Evolutionary conservation across 1,140 invertebrate genomes (phyloP), one percentile per base, ranked within the genome.

Genomic region (Meloidogyne hapla): DNA sequence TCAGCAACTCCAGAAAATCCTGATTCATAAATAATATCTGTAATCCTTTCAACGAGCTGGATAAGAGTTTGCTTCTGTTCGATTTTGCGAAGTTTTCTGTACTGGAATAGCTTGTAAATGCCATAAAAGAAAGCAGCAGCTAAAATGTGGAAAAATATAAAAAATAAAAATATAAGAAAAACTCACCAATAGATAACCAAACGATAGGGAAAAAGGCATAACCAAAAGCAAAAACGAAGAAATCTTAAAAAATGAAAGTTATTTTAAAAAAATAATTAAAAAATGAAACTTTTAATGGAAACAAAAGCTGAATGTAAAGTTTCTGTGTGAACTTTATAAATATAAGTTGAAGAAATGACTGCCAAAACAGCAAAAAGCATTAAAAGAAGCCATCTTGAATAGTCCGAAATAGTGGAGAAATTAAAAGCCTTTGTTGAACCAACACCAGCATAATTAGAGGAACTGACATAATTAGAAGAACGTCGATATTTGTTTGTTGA

Each of bases 181-280:
- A 64, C 0, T 18, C 40, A 77, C 77, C 69, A 26, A 83, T 81
- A 23, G 8, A 82, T 28, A 38, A 69, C 40, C 12, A 76, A 18
- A 78, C 12, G 18, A 78, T 65, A 15, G 82, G 82, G 3, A 85
- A 42, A 74, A 83, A 56, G 9, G 83, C 80, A 40, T 83, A 83
- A n/a, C 40, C 74, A 21, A 77, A 40, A 9, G 71, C 25, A 56
- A 63, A 67, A 38, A 23, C 2, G 4, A 74, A 23, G 21, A 72
- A 61, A 64, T 25, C 83, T 83, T 38, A 80, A 84, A 83, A 68
- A 25, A 56, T 2, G 25, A 15, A 45, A 38, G 9, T 79, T 69
- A 75, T 75, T 75, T 25, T 75, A 18, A n/a, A 23, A 71, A 45
- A 77, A 26, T 1, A 25, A 79, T 21, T 5, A 83, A 8, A 66